Base-by-base conservation (phyloP, 2,113 vertebrate species). In the Ophiodon elongatus region DNA sequence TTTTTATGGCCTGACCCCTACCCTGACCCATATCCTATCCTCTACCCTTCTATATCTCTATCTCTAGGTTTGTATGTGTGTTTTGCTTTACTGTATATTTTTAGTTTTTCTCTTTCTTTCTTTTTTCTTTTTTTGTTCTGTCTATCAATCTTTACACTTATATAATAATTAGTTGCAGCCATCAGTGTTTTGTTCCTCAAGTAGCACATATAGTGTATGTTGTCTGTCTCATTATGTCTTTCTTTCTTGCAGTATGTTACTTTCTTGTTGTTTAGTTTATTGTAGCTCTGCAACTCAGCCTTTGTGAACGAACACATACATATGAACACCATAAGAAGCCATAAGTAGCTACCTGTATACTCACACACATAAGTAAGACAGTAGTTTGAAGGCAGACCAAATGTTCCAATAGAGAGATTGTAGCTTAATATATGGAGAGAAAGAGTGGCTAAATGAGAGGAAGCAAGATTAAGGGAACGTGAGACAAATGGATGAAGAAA, bases 1-100 rank as follows among this genome's bases (percentile, higher is more conserved):
- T 94, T 91, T 76, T 87, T 74, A 93, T 47, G 91, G 92, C 92
- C 93, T 91, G 68, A 85, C 82, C 94, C 84, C 47, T 71, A 80
- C 86, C 85, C 82, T 69, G 56, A 84, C 89, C 88, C 84, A 81
- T 83, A 83, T 70, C 84, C 85, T 83, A 13, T 81, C 80, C 82
- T 79, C 43, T 57, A 57, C 73, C 84, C 84, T 73, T 80, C 85
- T 89, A 56, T 81, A 73, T 60, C 77, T 92, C 77, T 88, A 70
- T 59, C 25, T 89, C 80, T 91, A 88, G 90, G 90, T 95, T 92
- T 96, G 73, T 92, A 33, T 92, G 76, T 90, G 68, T 70, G 73
- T 86, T 76, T 75, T 75, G 5, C 73, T 68, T 74, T 80, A 14
- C 29, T 71, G 3, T 9, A 39, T 76, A 9, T 25, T 64, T 84